A percentile compares a stretch with the other conserved stretches of the same genome.
Conservation (phyloP, 2,888 invertebrate species). For the Quadroppia sp. region DNA sequence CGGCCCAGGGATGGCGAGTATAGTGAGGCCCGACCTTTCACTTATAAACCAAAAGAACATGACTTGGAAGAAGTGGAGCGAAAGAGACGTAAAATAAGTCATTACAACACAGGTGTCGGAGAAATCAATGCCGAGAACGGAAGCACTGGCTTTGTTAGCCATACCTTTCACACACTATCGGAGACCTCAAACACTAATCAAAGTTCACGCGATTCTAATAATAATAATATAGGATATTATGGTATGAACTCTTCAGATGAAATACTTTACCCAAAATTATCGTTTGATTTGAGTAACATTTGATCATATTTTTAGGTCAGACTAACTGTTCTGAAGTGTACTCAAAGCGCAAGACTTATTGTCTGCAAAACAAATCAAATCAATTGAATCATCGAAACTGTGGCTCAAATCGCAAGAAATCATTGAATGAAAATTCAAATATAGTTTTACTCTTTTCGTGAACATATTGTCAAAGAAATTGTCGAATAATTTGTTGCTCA, state of each 20-base stretch:
- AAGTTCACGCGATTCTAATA: neutral
- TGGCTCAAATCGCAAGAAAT: neutral
- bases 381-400: neutral
- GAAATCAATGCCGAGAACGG: constrained; percentile 1
- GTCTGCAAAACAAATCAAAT: neutral
- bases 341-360: neutral
- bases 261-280: neutral
- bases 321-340: constrained; percentile 22
- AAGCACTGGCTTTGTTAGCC: constrained; percentile 2
- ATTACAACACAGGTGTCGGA: constrained; percentile 10
- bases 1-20: constrained; percentile 67
- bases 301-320: neutral
- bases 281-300: neutral
- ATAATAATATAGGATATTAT: constrained; percentile 32
- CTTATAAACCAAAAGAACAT: constrained; percentile 60
- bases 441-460: constrained; percentile 29
- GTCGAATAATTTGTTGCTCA: neutral
- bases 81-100: constrained; percentile 39
- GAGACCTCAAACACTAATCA: constrained; percentile 10
- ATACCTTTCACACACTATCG: neutral
- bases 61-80: constrained; percentile 39
- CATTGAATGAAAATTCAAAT: constrained; percentile 18
- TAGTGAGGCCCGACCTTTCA: constrained; percentile 65
- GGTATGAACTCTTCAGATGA: neutral
- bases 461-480: neutral